Evolutionary conservation across 2,113 vertebrate species (phyloP), one percentile per base, ranked within the genome.

Genomic region (Tachuris rubrigastra): DNA sequence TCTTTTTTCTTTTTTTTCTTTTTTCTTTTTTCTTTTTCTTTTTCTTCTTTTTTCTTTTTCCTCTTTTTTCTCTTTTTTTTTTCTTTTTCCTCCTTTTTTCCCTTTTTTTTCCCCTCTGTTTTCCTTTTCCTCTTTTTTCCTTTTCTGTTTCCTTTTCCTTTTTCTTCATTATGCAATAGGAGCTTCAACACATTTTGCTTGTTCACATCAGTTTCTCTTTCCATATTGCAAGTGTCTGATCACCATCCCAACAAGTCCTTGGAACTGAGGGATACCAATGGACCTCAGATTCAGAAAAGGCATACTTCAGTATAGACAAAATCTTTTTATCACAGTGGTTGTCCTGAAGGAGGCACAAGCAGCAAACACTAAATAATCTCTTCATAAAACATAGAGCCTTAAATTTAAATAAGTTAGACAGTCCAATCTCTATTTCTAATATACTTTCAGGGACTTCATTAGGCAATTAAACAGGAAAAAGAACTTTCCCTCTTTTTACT

Each of bases 11-110:
- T 33, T 49, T 6, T 2, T 21, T 11, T 11, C 31, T 28, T 8
- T 31, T 30, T 30, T 18, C 18, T 21, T 9, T 46, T 2, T 13
- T 11, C 9, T 10, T 16, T 13, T 21, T 6, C 5, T 12, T 21
- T 12, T 15, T 7, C 2, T 9, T 25, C 7, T 6, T 2, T 27
- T 12, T 50, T 33, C 18, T 20, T 19, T 9, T 5, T 37, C 10
- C 2, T 35, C 20, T 11, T 4, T 6, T 3, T 10, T 18, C 2
- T 2, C 0, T 4, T 52, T 31, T 5, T 2, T 1, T 2, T 7
- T 22, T 30, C 5, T 1, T 8, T 18, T n/a, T 9, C 3, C 2
- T 18, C 30, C 24, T 41, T 41, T 9, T 33, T 33, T 14, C 14
- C 19, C 9, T 6, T 37, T 11, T 2, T 14, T 4, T 9, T 39